Evolutionary conservation across 30 jellyfish, hydroid and myxozoan species (phyloP), one percentile per base, ranked within the genome.

Genomic region (Chrysaora quinquecirrha): DNA sequence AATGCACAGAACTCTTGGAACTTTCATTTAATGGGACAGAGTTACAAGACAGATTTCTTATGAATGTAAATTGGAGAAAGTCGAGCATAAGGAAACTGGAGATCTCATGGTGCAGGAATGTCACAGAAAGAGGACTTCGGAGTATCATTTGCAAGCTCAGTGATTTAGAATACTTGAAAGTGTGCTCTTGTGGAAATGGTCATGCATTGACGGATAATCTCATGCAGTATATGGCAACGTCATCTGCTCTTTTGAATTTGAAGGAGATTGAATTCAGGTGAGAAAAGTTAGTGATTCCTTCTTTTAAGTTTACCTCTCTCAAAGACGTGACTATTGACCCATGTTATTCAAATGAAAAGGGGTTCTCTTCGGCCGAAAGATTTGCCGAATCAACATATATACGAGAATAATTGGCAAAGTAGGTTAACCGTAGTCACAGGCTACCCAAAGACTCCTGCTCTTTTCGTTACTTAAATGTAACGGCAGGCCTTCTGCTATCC

Each of bases 91-190:
- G 71, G 29, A 78, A 48, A 20, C 68, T 82, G 34, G 52, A 54
- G n/a, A 21, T 82, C 31, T 82, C 93, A 21, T 69, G 85, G 93
- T 68, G 87, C 28, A 49, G 93, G 20, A 82, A 82, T 48, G 46
- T 82, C 1, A 43, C 93, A 9, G 78, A 72, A 12, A 58, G 64
- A 11, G 93, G 87, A 16, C 78, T 82, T 14, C 43, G 16, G n/a
- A 30, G 24, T 9, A 52, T 70, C 47, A 29, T 82, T 2, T 64
- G 86, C 20, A 20, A 71, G 7, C 56, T 82, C 48, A 71, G 30
- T 0, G 24, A 68, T 28, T 56, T 82, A 34, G 86, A 21, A 43
- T 58, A 30, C 58, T 34, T 82, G 71, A 34, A 62, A 60, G 43
- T 82, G n/a, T 47, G 80, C 46, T 82, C 93, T 9, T 71, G 93